phyloP scores from a whole-genome alignment of 2,888 invertebrate species.

The Sinotaia quadrata region DNA sequence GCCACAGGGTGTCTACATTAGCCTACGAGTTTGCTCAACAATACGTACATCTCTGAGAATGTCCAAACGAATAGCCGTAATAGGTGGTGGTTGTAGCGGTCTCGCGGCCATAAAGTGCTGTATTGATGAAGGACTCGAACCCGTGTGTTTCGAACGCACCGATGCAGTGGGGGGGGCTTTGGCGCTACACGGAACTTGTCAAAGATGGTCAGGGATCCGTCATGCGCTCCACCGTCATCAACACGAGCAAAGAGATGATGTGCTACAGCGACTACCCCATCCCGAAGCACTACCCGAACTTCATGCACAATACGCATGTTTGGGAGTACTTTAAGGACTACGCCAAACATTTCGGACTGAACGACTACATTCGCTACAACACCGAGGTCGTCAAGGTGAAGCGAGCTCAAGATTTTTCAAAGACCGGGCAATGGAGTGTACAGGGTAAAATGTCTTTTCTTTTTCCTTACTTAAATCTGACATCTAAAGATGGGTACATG shows the following conservation, averaged over 20 bases:
- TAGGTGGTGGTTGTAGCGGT: constrained; percentile 64
- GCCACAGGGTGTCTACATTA: too few species aligned
- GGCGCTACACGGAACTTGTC: constrained; percentile 58
- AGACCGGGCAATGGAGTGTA: constrained; percentile 57
- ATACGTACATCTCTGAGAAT: too few species aligned
- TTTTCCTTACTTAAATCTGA: too few species aligned
- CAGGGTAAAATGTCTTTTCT: too few species aligned
- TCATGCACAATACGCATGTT: constrained; percentile 67
- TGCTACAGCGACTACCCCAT: constrained; percentile 71
- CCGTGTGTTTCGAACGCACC: constrained; percentile 65
- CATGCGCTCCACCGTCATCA: constrained; percentile 67
- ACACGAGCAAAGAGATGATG: constrained; percentile 69
- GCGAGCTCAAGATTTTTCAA: constrained; percentile 43
- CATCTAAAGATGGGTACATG: too few species aligned
- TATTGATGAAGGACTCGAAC: constrained; percentile 60
- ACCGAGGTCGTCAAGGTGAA: constrained; percentile 51
- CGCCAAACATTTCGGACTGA: constrained; percentile 61
- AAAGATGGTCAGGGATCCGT: constrained; percentile 60
- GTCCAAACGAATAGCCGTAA: constrained; percentile 53
- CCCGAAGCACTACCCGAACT: constrained; percentile 67
- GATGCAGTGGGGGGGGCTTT: constrained; percentile 66
- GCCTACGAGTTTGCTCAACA: too few species aligned
- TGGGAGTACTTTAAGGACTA: constrained; percentile 66
- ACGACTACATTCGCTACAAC: constrained; percentile 59
- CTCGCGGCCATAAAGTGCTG: constrained; percentile 64